phyloP scores from a whole-genome alignment of 2,113 vertebrate genomes.

The Hymenochirus boettgeri region DNA sequence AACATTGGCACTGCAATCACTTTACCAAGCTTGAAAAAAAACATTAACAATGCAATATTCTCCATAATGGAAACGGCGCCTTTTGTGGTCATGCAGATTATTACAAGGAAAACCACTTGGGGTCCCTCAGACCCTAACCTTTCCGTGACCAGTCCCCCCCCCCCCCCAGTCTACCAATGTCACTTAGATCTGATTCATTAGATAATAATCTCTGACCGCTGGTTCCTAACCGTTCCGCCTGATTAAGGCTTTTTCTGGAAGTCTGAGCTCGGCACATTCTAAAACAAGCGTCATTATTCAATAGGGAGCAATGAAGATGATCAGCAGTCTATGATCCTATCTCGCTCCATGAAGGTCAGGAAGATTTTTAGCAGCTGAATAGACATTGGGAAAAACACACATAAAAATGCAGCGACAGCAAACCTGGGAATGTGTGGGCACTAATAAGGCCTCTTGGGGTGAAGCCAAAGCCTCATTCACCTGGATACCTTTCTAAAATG shows the following conservation, averaged over 20 bases:
- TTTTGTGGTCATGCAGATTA: no score
- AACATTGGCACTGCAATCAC: no score
- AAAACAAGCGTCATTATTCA: not conserved
- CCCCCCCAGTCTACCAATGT: no score
- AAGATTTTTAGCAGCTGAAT: not conserved
- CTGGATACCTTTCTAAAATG: not conserved
- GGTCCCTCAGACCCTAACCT: no score
- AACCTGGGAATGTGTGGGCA: rapidly evolving
- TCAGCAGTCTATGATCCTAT: not conserved
- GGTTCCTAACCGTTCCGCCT: not conserved
- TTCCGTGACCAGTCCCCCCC: no score
- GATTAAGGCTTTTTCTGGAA: not conserved
- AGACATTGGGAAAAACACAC: not conserved
- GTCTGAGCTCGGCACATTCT: not conserved
- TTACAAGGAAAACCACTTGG: no score
- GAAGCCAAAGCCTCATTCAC: not conserved
- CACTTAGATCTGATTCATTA: not conserved
- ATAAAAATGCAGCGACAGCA: not conserved
- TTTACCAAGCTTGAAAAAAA: no score
- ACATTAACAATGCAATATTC: no score
- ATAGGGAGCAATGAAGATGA: rapidly evolving
- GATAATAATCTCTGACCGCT: not conserved
- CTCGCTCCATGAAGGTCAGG: not conserved
- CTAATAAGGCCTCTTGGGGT: not conserved
- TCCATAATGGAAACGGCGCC: no score